Conservation (phyloP, 2,888 invertebrate genomes). For the Griposia aprilina region DNA sequence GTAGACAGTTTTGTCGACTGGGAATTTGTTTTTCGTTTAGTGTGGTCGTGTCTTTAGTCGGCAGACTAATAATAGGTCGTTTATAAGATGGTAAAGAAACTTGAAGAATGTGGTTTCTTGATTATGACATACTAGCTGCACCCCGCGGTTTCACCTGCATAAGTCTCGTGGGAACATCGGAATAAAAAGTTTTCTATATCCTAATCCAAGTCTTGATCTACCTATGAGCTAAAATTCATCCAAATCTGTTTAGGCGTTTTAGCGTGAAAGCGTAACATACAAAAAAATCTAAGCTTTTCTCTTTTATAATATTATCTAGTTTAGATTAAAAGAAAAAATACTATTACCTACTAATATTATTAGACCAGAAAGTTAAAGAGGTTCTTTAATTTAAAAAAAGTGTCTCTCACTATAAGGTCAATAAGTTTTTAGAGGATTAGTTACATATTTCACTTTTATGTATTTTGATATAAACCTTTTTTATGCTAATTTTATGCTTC, state of each 20-base stretch:
- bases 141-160: too few species aligned
- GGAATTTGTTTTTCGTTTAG: conserved; percentile 31
- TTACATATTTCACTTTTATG: too few species aligned
- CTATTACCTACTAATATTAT: background rate
- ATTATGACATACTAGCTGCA: too few species aligned
- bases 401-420: background rate
- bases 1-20: conserved; percentile 24
- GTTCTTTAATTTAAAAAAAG: background rate
- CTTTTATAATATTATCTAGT: too few species aligned
- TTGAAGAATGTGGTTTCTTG: background rate
- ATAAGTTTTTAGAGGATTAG: too few species aligned
- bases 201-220: too few species aligned
- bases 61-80: background rate
- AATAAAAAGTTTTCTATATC: too few species aligned
- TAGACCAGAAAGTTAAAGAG: background rate
- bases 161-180: too few species aligned
- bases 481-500: background rate
- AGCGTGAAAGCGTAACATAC: too few species aligned
- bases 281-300: too few species aligned
- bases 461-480: background rate
- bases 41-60: conserved; percentile 10
- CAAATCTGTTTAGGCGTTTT: too few species aligned
- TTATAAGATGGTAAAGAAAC: conserved; percentile 6
- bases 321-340: background rate
- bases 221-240: too few species aligned